Conservation (phyloP, 2,113 vertebrate species). For the Suncus etruscus region DNA sequence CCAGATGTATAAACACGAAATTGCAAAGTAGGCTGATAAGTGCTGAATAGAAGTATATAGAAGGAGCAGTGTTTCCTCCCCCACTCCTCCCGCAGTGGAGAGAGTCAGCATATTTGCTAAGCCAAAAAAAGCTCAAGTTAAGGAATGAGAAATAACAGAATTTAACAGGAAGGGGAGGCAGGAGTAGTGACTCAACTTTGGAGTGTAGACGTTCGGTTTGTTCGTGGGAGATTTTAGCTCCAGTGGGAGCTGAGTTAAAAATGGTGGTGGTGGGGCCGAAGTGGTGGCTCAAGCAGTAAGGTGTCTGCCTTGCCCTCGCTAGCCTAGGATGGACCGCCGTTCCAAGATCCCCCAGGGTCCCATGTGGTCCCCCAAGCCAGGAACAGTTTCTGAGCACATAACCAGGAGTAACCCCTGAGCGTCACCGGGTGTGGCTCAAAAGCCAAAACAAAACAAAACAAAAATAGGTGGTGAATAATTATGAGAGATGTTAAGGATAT, state of each 20-base stretch:
- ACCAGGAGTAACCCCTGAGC: no score
- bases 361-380: no score
- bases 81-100: background rate
- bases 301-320: no score
- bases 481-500: background rate
- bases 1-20: background rate
- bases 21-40: background rate
- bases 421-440: no score
- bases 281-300: no score
- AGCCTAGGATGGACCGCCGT: no score
- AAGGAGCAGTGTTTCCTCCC: background rate
- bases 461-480: background rate
- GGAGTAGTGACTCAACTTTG: background rate
- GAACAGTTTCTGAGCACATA: no score
- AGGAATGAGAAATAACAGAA: conserved; percentile 19
- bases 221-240: background rate
- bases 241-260: background rate
- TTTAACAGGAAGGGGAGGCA: background rate
- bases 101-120: background rate
- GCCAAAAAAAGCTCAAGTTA: background rate
- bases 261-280: background rate
- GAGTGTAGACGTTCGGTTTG: background rate
- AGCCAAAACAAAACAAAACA: no score
- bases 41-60: background rate
- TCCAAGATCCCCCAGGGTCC: no score